Percentiles rank a stretch among this genome's conserved stretches.
Conservation (phyloP, 2,888 invertebrate genomes). For the Hermaeophaga mercurialis region DNA sequence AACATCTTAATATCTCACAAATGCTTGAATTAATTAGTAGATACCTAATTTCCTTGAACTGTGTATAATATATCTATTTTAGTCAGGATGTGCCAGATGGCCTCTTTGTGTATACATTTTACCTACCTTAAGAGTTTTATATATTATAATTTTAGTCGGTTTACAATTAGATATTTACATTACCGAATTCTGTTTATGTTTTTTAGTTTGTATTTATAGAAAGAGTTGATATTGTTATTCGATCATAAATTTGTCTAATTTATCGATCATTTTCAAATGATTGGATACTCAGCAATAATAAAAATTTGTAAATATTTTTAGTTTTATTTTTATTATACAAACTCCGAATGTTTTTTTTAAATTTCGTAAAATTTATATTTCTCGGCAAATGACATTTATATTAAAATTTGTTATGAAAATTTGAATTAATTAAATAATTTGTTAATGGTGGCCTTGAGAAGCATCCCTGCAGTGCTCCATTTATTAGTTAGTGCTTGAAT, state of each 20-base stretch:
- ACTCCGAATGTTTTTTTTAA: too few species aligned
- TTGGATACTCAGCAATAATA: conserved; percentile 37
- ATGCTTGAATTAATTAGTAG: conserved; percentile 50
- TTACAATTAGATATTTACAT: conserved; percentile 51
- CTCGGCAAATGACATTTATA: too few species aligned
- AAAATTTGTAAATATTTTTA: conserved; percentile 30
- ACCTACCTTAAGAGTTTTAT: conserved; percentile 55
- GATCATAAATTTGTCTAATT: conserved; percentile 33
- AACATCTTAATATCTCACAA: too few species aligned
- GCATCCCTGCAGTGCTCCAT: too few species aligned
- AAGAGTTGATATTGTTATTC: conserved; percentile 37
- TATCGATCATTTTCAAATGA: conserved; percentile 35
- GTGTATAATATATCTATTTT: conserved; percentile 57
- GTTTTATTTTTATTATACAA: not conserved
- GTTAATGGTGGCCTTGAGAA: too few species aligned
- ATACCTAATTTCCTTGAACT: conserved; percentile 55
- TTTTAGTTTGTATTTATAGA: conserved; percentile 44
- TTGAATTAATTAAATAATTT: too few species aligned
- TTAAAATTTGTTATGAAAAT: too few species aligned
- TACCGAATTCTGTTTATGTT: conserved; percentile 46
- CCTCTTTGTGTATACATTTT: conserved; percentile 55
- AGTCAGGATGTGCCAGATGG: conserved; percentile 54
- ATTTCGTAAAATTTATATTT: too few species aligned
- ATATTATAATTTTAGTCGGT: conserved; percentile 50
- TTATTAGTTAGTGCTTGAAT: too few species aligned